Evolutionary conservation across 1,140 invertebrate genomes (phyloP), one percentile per base, ranked within the genome.

Genomic region (Megathymus violae): DNA sequence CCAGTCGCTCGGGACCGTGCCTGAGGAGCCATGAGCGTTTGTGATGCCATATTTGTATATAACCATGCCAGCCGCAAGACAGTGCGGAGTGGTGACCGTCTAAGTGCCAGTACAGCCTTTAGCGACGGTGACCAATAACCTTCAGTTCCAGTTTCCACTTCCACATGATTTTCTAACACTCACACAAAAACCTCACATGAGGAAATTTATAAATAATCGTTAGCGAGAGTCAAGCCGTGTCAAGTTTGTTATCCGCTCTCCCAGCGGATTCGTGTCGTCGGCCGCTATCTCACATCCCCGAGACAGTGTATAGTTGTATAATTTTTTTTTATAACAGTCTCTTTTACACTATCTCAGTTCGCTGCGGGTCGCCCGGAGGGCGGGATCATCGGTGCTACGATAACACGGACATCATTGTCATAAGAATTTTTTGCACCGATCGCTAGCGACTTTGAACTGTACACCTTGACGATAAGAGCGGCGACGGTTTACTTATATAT

Each of bases 401-500:
- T 51, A 51, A 51, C 15, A 22, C 48, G 4, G 16, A 22, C 38
- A 7, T 22, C 16, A 13, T 34, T n/a, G n/a, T n/a, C n/a, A n/a
- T 52, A 52, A 34, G 22, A 40, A 52, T 22, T 52, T 40, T 52
- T n/a, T n/a, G n/a, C 27, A 38, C 50, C 50, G 50, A 9, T 17
- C 27, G 34, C 47, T 15, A 10, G 25, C 47, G 16, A 52, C 50
- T 52, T 52, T 52, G 34, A 52, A 52, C 50, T 52, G 13, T 52
- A 52, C 10, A 51, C 50, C n/a, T 3, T 13, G 0, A 11, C 34
- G 50, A 52, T 52, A 52, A 40, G 50, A 13, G 2, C 36, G 1
- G 6, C 9, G 34, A 19, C 4, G 38, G 50, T 40, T 22, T 22
- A 25, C 40, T 14, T 41, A 17, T 1, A 10, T n/a, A 13, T 41